Conservation (phyloP, 2,113 vertebrate species). For the Callospermophilus lateralis region DNA sequence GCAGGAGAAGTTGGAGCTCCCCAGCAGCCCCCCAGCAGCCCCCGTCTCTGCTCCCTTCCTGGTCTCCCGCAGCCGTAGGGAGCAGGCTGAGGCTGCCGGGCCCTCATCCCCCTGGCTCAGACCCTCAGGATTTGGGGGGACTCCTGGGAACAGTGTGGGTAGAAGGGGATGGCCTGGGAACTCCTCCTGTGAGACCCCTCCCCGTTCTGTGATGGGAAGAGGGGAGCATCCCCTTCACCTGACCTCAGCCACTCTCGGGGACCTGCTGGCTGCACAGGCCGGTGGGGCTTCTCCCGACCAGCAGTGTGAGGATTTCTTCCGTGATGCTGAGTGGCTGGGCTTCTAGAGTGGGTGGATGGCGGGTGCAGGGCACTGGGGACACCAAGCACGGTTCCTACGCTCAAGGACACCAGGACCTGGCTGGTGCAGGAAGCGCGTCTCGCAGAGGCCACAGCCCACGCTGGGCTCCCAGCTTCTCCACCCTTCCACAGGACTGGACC, state of each 20-base stretch:
- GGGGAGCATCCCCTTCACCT: accelerated
- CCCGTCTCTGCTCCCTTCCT: background rate
- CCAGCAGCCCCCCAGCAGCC: background rate
- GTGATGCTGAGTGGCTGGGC: background rate
- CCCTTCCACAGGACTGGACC: background rate
- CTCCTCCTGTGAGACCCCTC: too few species aligned
- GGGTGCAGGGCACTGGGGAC: background rate
- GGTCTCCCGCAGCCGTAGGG: too few species aligned
- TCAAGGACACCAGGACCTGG: background rate
- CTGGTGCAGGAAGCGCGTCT: too few species aligned
- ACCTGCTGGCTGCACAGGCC: accelerated
- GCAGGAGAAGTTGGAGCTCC: accelerated
- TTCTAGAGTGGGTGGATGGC: too few species aligned
- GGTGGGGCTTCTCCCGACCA: background rate
- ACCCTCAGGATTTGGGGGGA: too few species aligned
- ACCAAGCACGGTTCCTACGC: accelerated
- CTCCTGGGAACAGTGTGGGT: background rate
- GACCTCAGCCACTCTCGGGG: background rate
- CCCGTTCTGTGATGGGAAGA: accelerated
- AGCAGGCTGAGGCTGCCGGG: background rate
- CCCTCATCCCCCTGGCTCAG: background rate
- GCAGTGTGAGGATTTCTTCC: too few species aligned
- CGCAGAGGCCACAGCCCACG: accelerated
- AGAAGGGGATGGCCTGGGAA: background rate
- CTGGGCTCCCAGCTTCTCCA: background rate